Percentiles rank a stretch among this genome's conserved stretches.
Evolutionary conservation across 1,140 invertebrate species (phyloP).

Genomic region (Zaprionus tsacasi): DNA sequence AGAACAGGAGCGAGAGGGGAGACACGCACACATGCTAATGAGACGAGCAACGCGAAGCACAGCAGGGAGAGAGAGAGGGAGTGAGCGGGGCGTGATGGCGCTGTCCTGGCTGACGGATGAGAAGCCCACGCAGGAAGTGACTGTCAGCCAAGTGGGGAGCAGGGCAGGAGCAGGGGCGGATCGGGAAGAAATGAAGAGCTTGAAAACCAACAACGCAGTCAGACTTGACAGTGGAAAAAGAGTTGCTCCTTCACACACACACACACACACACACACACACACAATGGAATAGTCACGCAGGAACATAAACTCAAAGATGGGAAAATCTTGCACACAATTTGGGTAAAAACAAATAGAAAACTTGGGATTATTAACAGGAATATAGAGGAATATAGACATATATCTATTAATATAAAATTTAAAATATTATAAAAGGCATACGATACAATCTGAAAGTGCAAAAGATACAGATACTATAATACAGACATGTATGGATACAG

Average conservation of each 20-base stretch:
- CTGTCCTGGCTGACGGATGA: conserved; percentile 40
- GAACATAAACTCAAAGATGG: neutral
- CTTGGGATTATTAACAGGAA: neutral
- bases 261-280: neutral
- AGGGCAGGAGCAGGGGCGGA: neutral
- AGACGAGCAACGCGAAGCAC: conserved; percentile 37
- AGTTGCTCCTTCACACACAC: neutral
- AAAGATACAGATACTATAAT: neutral
- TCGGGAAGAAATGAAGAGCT: conserved; percentile 6
- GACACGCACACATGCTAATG: conserved; percentile 74
- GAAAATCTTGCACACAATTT: neutral
- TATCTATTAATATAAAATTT: no score
- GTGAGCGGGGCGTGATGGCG: neutral
- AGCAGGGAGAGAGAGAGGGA: neutral
- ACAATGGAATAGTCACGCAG: neutral
- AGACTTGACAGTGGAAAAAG: neutral
- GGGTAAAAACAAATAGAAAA: neutral
- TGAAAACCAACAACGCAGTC: neutral
- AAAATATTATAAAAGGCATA: no score
- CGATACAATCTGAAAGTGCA: neutral
- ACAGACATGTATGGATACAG: neutral
- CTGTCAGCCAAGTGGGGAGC: conserved; percentile 54
- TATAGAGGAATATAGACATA: no score
- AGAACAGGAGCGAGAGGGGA: neutral
- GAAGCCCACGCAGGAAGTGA: conserved; percentile 60